Conservation (phyloP, 2,113 vertebrate species). For the Puffinus mauretanicus region DNA sequence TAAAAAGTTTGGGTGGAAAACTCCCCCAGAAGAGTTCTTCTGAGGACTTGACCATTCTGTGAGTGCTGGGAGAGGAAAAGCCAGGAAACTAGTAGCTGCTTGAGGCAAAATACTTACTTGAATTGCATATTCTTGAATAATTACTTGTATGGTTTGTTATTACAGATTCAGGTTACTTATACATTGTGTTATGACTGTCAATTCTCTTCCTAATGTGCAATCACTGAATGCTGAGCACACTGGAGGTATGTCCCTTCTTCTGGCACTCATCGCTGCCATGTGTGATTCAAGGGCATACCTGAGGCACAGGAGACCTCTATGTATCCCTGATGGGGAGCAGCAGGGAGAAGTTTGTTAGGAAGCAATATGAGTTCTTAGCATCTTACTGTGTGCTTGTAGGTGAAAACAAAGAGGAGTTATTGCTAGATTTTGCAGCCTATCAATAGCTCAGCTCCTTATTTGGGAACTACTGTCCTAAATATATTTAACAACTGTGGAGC, state of each 20-base stretch:
- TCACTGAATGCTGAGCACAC: background rate
- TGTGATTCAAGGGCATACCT: background rate
- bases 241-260: background rate
- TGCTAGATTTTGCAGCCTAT: background rate
- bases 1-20: background rate
- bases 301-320: background rate
- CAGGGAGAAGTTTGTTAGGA: background rate
- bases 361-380: accelerated
- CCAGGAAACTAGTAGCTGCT: background rate
- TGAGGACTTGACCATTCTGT: background rate
- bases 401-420: background rate
- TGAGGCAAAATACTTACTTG: background rate
- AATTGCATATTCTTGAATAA: background rate
- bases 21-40: background rate
- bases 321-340: background rate
- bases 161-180: background rate
- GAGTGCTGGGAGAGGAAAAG: background rate
- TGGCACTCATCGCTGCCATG: background rate
- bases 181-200: background rate
- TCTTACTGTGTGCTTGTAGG: background rate
- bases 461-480: background rate
- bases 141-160: background rate
- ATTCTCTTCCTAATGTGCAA: background rate
- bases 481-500: background rate
- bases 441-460: background rate